Evolutionary conservation across 2,113 vertebrate species (phyloP), one percentile per base, ranked within the genome.

Genomic region (Microtus oregoni): DNA sequence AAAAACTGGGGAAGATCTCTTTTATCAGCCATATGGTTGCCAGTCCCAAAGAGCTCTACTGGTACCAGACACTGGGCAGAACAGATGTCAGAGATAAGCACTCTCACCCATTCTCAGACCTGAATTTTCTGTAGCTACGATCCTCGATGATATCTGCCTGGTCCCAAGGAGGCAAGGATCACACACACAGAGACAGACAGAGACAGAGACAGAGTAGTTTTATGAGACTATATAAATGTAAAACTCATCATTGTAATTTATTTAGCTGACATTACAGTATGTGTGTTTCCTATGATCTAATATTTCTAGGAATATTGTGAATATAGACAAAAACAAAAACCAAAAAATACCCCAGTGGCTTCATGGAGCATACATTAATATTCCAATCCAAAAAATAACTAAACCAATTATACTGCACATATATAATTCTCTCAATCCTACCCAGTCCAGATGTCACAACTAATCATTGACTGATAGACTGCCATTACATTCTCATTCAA

Each of bases 181-280:
- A 7, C 68, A 70, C 32, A 70, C 68, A 70, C 2, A 63, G 20
- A 44, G 44, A 44, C 41, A 61, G 61, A 63, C 20, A 63, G 61
- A 63, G 7, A 24, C 20, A 63, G 61, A 61, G 20, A 44, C 44
- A 61, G 20, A 63, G 22, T 7, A 20, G 55, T 73, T 94, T 94
- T 95, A 30, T 3, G 89, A 89, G 61, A 76, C 32, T 38, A 32
- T 78, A 78, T 68, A 47, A 81, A 65, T 5, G 68, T 77, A 89
- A n/a, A 55, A 77, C 44, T 92, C n/a, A 92, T 89, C 32, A 76
- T 91, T n/a, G 13, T 65, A 70, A 94, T 94, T 92, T 26, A 44
- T 44, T 47, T 76, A 47, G 24, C 41, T 47, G 70, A 50, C 76
- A 86, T 41, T 77, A 19, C 44, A n/a, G n/a, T 32, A 7, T 78